Conservation (phyloP, 2,797 vertebrate genomes). For the Lacerta agilis region DNA sequence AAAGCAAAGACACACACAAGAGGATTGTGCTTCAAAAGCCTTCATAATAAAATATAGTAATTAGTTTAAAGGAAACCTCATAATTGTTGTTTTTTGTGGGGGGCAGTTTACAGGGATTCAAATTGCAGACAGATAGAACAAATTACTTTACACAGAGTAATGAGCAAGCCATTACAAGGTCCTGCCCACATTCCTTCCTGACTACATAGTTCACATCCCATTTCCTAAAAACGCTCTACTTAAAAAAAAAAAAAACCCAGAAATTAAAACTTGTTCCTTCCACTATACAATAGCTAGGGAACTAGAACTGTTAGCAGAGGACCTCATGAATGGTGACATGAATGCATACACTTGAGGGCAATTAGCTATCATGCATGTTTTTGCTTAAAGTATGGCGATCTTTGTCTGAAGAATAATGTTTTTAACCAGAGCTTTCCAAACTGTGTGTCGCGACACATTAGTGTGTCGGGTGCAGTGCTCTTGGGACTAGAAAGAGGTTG, state of each 20-base stretch:
- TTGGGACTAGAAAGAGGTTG: too few relatives aligned
- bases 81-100: conserved; percentile 62
- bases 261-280: too few relatives aligned
- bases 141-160: conserved; percentile 76
- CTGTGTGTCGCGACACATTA: too few relatives aligned
- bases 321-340: conserved; percentile 16
- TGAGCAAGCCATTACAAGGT: conserved; percentile 76
- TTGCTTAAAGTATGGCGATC: background rate
- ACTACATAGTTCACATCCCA: conserved; percentile 66
- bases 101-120: conserved; percentile 70
- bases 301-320: background rate
- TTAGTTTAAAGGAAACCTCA: conserved; percentile 78
- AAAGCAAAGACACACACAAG: conserved; percentile 66
- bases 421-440: background rate
- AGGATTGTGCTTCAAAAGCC: conserved; percentile 71
- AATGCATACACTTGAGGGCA: background rate
- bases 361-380: background rate
- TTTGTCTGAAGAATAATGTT: background rate
- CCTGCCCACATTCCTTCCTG: conserved; percentile 67
- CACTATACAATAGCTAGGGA: conserved; percentile 14
- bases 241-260: conserved; percentile 47
- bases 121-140: conserved; percentile 79
- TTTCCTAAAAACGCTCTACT: conserved; percentile 74
- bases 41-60: conserved; percentile 76
- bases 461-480: too few relatives aligned